Evolutionary conservation across 37 sponge, comb jelly and placozoan genomes (phyloP).

Genomic region (Geodia barretti): DNA sequence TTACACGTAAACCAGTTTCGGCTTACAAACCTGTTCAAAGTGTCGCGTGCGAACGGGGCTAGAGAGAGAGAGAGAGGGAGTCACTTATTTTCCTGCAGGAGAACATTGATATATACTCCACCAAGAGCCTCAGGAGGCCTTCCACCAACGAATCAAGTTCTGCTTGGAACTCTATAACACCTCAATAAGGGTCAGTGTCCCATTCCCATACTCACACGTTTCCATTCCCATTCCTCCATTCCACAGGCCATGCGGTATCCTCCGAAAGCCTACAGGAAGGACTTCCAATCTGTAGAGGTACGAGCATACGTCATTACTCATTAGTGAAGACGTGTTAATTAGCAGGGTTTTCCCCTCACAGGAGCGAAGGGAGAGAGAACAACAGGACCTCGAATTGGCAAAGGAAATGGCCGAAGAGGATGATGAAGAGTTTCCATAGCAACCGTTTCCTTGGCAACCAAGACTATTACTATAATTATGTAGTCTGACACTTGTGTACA

Average conservation of each 20-base stretch:
- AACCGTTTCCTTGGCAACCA: neutral
- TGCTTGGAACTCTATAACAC: slow-evolving; percentile 95
- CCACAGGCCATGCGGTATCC: slow-evolving; percentile 91
- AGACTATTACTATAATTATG: neutral
- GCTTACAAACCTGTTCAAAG: too few relatives aligned
- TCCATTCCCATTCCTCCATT: neutral
- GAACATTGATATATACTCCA: slow-evolving; percentile 87
- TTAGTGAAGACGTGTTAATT: too few relatives aligned
- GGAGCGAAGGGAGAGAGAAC: slow-evolving; percentile 85
- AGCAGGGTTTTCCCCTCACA: too few relatives aligned
- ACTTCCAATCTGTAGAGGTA: slow-evolving; percentile 80
- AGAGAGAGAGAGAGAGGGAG: too few relatives aligned
- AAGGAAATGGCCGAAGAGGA: slow-evolving; percentile 95
- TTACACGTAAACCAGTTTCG: too few relatives aligned
- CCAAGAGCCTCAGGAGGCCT: slow-evolving; percentile 94
- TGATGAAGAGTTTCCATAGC: slow-evolving; percentile 76
- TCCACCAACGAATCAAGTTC: slow-evolving; percentile 91
- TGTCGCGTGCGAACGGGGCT: too few relatives aligned
- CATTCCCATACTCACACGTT: neutral
- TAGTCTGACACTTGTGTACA: too few relatives aligned
- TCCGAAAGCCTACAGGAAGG: slow-evolving; percentile 90
- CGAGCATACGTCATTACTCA: slow-evolving; percentile 2
- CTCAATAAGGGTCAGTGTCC: slow-evolving; percentile 75
- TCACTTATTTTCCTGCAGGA: slow-evolving; percentile 74
- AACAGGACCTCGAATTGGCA: slow-evolving; percentile 87